Evolutionary conservation across 2,888 invertebrate genomes (phyloP).

Genomic region (Pyrocoelia pectoralis): DNA sequence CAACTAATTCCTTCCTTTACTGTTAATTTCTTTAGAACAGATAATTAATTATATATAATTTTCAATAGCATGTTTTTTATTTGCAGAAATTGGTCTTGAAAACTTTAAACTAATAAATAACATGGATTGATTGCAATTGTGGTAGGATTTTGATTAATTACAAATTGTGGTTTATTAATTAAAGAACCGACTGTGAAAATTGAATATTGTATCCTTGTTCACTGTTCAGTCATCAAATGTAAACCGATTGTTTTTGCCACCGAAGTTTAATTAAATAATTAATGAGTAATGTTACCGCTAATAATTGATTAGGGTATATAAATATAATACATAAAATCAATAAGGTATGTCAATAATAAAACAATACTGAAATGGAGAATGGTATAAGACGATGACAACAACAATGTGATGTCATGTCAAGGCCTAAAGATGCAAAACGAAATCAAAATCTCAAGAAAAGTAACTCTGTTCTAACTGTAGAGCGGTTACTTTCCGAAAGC

Average conservation of each 20-base stretch:
- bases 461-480: conserved; percentile 52
- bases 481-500: conserved; percentile 54
- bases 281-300: neutral
- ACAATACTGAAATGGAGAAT: neutral
- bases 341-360: too few relatives aligned
- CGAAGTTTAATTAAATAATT: neutral
- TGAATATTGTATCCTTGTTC: neutral
- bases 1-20: conserved; percentile 31
- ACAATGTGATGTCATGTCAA: conserved; percentile 24
- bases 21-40: conserved; percentile 1
- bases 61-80: neutral
- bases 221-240: neutral
- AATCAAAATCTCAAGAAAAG: conserved; percentile 58
- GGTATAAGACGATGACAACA: conserved; percentile 11
- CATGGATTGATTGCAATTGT: conserved; percentile 7
- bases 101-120: conserved; percentile 4
- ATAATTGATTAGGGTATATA: too few relatives aligned
- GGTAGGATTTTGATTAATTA: neutral
- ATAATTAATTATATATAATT: neutral
- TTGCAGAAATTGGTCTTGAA: neutral
- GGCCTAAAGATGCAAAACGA: conserved; percentile 49
- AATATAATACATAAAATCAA: too few relatives aligned
- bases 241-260: neutral
- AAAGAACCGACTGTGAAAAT: neutral
- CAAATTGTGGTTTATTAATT: neutral